Evolutionary conservation across 2,113 vertebrate species (phyloP).

Genomic region (Aegotheles bennettii): DNA sequence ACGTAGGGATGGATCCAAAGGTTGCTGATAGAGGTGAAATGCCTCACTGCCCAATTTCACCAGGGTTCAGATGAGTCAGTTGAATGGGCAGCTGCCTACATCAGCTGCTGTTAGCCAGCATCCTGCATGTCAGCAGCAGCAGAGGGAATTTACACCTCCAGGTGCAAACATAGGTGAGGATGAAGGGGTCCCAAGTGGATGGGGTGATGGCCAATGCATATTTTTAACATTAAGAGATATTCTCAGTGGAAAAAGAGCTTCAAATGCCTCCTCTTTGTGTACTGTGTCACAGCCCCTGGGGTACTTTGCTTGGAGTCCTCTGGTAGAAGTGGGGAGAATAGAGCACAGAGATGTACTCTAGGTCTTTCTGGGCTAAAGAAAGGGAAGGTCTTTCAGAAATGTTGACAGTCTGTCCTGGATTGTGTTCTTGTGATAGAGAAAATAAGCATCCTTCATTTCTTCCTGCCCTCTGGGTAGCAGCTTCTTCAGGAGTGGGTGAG

Average conservation of each 20-base stretch:
- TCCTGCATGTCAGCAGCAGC: background rate
- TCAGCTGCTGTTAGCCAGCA: background rate
- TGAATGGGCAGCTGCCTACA: background rate
- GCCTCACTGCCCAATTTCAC: background rate
- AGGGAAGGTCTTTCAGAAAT: background rate
- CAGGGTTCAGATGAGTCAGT: background rate
- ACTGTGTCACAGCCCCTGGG: rapidly evolving
- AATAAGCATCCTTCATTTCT: background rate
- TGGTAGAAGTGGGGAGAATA: background rate
- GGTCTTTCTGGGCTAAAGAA: background rate
- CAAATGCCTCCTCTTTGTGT: background rate
- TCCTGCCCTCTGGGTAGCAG: background rate
- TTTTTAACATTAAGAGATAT: background rate
- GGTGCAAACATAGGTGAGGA: background rate
- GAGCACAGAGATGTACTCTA: background rate
- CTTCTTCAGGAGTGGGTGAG: background rate
- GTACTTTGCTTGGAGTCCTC: background rate
- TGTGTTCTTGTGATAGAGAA: background rate
- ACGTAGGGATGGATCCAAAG: rapidly evolving
- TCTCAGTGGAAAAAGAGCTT: background rate
- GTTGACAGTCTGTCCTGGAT: background rate
- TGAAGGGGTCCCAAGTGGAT: background rate
- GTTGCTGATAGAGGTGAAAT: background rate
- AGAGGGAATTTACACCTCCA: background rate
- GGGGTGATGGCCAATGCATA: too few species aligned